Percentiles rank a stretch among this genome's conserved stretches.
Conservation (phyloP, 2,113 vertebrate species). For the Brachirus orientalis region DNA sequence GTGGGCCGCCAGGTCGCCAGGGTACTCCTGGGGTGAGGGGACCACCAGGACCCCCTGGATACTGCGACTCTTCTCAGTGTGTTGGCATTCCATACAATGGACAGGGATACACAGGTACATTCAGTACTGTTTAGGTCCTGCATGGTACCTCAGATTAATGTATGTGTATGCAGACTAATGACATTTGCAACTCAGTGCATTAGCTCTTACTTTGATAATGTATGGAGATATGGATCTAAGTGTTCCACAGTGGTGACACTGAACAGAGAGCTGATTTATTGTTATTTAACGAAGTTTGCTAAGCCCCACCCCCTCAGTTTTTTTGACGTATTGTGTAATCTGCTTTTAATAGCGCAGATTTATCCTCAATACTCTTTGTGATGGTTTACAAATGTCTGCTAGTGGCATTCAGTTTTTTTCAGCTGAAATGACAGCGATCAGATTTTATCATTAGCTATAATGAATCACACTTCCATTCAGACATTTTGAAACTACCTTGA, state of each 20-base stretch:
- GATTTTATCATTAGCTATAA: no score
- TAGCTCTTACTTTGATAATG: constrained; percentile 54
- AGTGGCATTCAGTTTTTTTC: no score
- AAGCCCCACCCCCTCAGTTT: neutral
- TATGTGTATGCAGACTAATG: constrained; percentile 68
- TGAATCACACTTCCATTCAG: no score
- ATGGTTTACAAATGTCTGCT: no score
- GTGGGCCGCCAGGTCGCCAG: constrained; percentile 92
- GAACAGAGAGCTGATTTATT: neutral
- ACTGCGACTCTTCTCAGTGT: constrained; percentile 98
- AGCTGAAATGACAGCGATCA: no score
- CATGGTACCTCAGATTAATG: constrained; percentile 56
- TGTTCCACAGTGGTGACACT: constrained; percentile 1
- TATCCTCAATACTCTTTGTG: no score
- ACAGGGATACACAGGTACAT: constrained; percentile 96
- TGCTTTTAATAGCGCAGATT: no score
- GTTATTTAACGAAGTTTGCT: neutral
- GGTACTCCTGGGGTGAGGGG: constrained; percentile 92
- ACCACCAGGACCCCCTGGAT: constrained; percentile 92
- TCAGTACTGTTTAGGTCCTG: constrained; percentile 30
- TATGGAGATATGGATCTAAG: constrained; percentile 58
- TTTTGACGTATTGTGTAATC: neutral
- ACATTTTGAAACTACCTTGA: no score
- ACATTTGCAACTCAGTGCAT: constrained; percentile 45
- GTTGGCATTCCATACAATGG: constrained; percentile 98